Base-by-base conservation (phyloP, 2,797 vertebrate species). In the Manis javanica region DNA sequence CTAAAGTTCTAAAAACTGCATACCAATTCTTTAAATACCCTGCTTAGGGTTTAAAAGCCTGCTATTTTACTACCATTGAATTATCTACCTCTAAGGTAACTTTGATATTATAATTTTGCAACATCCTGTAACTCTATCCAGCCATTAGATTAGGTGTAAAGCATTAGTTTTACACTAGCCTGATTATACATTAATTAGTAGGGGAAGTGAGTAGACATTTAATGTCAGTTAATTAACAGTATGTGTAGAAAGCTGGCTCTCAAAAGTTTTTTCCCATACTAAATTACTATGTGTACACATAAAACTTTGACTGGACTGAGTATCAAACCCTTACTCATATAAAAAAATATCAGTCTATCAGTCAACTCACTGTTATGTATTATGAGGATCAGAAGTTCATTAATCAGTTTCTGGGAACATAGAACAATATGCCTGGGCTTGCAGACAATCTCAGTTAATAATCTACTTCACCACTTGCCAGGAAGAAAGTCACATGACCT, bases 141-240 rank as follows among this genome's bases (percentile, higher is more conserved):
- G 81, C 19, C n/a, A 87, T 77, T 91, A 69, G 59, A 2, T 74
- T 96, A 51, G 11, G 7, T 42, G 9, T 84, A 37, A 46, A 81
- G 24, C n/a, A 77, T 19, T 39, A 29, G 21, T 90, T 88, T 87
- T 85, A 39, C 9, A 16, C 11, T 29, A 26, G 5, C 2, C 37
- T 93, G 87, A 87, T 90, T 89, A 81, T 29, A 26, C 4, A 2
- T n/a, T 94, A 90, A 87, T 92, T 89, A 81, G 42, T 86, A 90
- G 59, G 42, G 59, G 42, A 87, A 69, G 7, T 34, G 61, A 16
- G 7, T 69, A 91, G 68, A 72, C 46, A 1, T 31, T 71, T 72
- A 61, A 87, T 91, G 29, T 77, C 23, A 63, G 5, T 77, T 88
- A 78, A 61, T 6, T 68, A 78, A 57, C 61, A 69, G 46, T 37